Evolutionary conservation across 2,888 invertebrate genomes (phyloP).

Genomic region (Oscheius sp.): DNA sequence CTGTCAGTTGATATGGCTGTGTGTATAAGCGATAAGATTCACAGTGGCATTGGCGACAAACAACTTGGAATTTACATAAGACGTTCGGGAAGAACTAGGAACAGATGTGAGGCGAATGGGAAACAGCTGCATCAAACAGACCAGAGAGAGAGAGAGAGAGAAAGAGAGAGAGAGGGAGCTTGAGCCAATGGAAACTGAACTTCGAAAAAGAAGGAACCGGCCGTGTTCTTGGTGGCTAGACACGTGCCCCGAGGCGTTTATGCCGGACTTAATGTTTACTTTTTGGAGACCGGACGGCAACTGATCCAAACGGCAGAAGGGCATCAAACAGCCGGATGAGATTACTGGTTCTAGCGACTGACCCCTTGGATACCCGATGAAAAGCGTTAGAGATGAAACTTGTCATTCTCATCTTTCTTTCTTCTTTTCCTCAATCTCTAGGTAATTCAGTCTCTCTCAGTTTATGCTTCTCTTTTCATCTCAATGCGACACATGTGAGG

Average conservation of each 20-base stretch:
- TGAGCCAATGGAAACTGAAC: not conserved
- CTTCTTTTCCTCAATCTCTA: not conserved
- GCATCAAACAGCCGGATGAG: not conserved
- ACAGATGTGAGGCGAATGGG: slow-evolving; percentile 6
- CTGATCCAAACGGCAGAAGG: not conserved
- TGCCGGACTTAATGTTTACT: slow-evolving; percentile 18
- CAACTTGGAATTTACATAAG: slow-evolving; percentile 16
- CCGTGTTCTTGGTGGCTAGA: slow-evolving; percentile 11
- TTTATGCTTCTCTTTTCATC: not conserved
- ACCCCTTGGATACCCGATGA: not conserved
- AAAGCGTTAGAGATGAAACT: too few species aligned
- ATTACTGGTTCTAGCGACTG: not conserved
- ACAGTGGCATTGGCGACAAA: slow-evolving; percentile 5
- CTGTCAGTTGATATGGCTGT: not conserved
- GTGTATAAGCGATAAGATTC: slow-evolving; percentile 16
- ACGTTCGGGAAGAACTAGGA: not conserved
- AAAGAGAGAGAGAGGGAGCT: slow-evolving; percentile 17
- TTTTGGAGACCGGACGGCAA: slow-evolving; percentile 6
- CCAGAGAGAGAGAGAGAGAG: not conserved
- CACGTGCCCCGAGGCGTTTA: slow-evolving; percentile 29
- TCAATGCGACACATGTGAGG: not conserved
- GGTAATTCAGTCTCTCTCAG: not conserved
- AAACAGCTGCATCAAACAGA: too few species aligned
- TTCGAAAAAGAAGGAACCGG: slow-evolving; percentile 1
- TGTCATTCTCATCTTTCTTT: too few species aligned